Evolutionary conservation across 2,113 vertebrate species (phyloP).

Genomic region (Sinosuthora webbiana): DNA sequence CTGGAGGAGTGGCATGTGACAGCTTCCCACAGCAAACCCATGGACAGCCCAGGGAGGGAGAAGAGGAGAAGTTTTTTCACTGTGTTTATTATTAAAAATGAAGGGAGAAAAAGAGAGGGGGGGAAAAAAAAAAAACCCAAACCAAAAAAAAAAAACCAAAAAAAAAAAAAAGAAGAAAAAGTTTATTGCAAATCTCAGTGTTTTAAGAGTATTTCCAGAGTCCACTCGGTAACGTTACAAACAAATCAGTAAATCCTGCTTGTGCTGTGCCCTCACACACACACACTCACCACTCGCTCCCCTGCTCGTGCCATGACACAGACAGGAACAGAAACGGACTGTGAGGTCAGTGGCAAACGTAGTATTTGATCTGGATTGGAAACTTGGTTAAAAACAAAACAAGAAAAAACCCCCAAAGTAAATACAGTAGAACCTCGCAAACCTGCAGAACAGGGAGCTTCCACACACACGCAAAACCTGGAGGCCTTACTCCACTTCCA

Average conservation of each 20-base stretch:
- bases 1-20: background rate
- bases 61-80: background rate
- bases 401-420: background rate
- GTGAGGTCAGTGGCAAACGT: constrained; percentile 66
- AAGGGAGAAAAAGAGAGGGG: background rate
- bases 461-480: constrained; percentile 44
- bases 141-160: background rate
- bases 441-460: constrained; percentile 57
- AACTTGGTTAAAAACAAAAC: background rate
- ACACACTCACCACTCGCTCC: constrained; percentile 47
- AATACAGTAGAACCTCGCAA: constrained; percentile 62
- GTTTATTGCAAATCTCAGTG: constrained; percentile 79
- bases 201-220: constrained; percentile 73
- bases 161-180: background rate
- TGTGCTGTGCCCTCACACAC: constrained; percentile 41
- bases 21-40: accelerated
- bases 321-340: constrained; percentile 44
- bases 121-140: background rate
- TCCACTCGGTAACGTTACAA: constrained; percentile 56
- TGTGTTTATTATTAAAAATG: background rate
- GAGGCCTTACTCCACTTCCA: constrained; percentile 34
- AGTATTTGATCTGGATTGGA: constrained; percentile 42
- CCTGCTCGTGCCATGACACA: constrained; percentile 57
- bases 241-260: constrained; percentile 40
- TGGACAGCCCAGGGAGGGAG: background rate